Evolutionary conservation across 2,888 invertebrate genomes (phyloP).

Genomic region (Andrena dorsata): DNA sequence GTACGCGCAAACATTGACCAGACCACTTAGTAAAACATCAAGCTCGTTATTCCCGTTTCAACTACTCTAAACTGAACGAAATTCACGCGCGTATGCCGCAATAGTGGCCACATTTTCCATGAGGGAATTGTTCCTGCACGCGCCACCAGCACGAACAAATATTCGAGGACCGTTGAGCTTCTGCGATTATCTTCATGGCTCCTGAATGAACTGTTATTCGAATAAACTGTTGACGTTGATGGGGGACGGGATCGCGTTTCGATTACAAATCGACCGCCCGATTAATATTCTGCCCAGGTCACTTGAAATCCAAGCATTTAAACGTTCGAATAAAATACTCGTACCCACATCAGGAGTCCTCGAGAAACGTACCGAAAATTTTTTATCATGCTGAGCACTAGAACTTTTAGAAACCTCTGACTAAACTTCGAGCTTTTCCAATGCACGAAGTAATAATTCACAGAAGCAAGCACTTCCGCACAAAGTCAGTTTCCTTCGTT

Average conservation of each 20-base stretch:
- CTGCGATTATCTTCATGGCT: slow-evolving; percentile 31
- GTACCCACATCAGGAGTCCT: neutral
- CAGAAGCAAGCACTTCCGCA: neutral
- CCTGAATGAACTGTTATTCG: slow-evolving; percentile 68
- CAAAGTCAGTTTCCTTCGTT: too few relatives aligned
- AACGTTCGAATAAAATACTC: slow-evolving; percentile 43
- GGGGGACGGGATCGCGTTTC: slow-evolving; percentile 31
- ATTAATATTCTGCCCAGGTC: slow-evolving; percentile 45
- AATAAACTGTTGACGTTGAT: slow-evolving; percentile 66
- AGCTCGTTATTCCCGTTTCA: neutral
- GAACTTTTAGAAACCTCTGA: neutral
- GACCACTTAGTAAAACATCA: neutral
- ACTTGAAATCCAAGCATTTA: neutral
- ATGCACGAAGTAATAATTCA: too few relatives aligned
- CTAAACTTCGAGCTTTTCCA: neutral
- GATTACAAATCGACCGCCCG: slow-evolving; percentile 47
- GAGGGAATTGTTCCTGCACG: too few relatives aligned
- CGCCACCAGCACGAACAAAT: slow-evolving; percentile 16
- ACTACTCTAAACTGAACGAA: neutral
- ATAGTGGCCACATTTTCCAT: neutral
- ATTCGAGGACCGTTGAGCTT: slow-evolving; percentile 38
- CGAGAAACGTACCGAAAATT: neutral
- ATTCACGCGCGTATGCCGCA: neutral
- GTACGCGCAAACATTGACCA: slow-evolving; percentile 12
- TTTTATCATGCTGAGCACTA: neutral